A percentile compares a stretch with the other conserved stretches of the same genome.
phyloP scores from a whole-genome alignment of 2,888 invertebrate genomes.

The Drosophila fulvimacula region DNA sequence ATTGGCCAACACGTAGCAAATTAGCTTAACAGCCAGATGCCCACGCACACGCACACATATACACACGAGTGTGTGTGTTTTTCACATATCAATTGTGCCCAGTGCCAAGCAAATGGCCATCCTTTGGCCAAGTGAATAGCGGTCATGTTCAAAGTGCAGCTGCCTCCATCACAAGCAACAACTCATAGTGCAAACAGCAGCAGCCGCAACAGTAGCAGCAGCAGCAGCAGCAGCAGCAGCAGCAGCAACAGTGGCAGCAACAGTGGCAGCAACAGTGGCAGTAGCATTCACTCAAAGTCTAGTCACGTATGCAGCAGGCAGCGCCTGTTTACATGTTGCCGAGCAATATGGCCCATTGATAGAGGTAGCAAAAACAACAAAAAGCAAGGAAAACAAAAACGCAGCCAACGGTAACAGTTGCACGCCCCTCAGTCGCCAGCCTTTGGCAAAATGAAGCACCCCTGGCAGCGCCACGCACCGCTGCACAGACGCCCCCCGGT shows the following conservation, averaged over 20 bases:
- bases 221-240: constrained; percentile 19
- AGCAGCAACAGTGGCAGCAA: no score
- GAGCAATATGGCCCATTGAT: constrained; percentile 70
- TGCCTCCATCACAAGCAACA: constrained; percentile 26
- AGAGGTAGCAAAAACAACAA: constrained; percentile 29
- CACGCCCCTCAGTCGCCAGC: constrained; percentile 10
- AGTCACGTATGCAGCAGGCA: constrained; percentile 62
- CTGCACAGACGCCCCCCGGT: constrained; percentile 47
- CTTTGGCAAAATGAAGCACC: constrained; percentile 37
- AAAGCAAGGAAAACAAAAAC: constrained; percentile 17
- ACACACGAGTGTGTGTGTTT: constrained; percentile 29
- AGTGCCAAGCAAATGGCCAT: constrained; percentile 47
- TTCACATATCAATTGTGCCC: constrained; percentile 49
- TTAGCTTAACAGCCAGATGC: constrained; percentile 42
- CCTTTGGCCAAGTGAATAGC: constrained; percentile 46
- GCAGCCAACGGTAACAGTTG: constrained; percentile 62
- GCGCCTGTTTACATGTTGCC: constrained; percentile 51
- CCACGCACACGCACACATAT: constrained; percentile 40
- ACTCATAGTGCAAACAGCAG: constrained; percentile 40
- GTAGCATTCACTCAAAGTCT: constrained; percentile 44
- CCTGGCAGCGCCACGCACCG: constrained; percentile 51
- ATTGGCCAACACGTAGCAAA: constrained; percentile 30
- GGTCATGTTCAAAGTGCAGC: constrained; percentile 61
- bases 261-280: constrained; percentile 21
- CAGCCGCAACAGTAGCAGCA: constrained; percentile 20